phyloP scores from a whole-genome alignment of 2,113 vertebrate genomes.

The Atherinomorus stipes region DNA sequence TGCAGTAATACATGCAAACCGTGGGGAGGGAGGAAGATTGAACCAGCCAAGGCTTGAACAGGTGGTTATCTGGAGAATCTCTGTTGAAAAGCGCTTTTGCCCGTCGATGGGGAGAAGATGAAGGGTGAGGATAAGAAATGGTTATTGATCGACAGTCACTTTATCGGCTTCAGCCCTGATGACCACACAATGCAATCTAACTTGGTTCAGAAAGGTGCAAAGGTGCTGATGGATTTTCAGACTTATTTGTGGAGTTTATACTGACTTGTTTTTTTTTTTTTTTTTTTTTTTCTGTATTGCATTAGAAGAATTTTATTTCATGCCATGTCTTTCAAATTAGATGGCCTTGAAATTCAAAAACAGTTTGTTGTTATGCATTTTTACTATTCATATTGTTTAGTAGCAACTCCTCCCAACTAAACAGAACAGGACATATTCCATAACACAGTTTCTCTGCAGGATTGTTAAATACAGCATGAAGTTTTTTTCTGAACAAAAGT shows the following conservation, averaged over 20 bases:
- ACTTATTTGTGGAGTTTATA: conserved; percentile 41
- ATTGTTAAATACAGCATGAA: too few species aligned
- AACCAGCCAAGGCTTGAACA: conserved; percentile 58
- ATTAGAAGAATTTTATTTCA: conserved; percentile 17
- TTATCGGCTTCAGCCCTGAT: conserved; percentile 79
- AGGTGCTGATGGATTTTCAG: conserved; percentile 68
- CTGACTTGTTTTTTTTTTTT: conserved; percentile 23
- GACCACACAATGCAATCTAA: conserved; percentile 79
- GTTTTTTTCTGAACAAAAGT: too few species aligned
- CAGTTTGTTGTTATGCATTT: too few species aligned
- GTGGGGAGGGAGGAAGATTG: conserved; percentile 40
- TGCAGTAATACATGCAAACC: conserved; percentile 28
- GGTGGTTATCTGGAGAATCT: conserved; percentile 78
- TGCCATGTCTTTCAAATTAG: background rate
- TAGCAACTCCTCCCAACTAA: too few species aligned
- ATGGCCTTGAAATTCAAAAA: background rate
- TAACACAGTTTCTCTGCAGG: too few species aligned
- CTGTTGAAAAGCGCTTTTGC: conserved; percentile 73
- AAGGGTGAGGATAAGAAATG: conserved; percentile 83
- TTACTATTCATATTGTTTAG: too few species aligned
- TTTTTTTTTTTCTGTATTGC: conserved; percentile 28
- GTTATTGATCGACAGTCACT: conserved; percentile 81
- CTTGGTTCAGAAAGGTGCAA: conserved; percentile 56
- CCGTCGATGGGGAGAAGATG: conserved; percentile 83
- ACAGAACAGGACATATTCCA: too few species aligned